These are phyloP conservation scores for Cynocephalus volans DNA, from an alignment of 2,113 vertebrate species.

Conservation along the genomic window DNA sequence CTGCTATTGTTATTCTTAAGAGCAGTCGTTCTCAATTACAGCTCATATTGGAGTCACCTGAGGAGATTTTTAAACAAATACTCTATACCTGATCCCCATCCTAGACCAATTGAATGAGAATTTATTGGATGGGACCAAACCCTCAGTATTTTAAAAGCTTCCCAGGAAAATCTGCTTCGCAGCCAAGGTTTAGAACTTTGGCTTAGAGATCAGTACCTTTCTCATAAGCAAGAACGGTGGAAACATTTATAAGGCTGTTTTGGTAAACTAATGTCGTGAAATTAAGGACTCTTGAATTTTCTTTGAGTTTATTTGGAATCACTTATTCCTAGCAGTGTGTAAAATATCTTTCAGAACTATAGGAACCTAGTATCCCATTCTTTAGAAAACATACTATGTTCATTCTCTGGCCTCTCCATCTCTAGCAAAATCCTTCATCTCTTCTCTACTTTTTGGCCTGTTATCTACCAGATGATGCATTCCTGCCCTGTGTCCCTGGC, in stretches of 20 bases:
- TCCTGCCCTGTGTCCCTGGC: not conserved
- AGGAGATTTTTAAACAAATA: not conserved
- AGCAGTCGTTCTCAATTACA: not conserved
- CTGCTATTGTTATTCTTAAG: not conserved
- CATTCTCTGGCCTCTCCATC: not conserved
- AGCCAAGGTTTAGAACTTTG: not conserved
- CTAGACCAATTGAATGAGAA: not conserved
- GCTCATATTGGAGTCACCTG: not conserved
- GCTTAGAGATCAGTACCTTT: not conserved
- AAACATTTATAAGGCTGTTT: not conserved
- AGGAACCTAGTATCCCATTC: not conserved
- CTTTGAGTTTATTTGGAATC: conserved; percentile 51
- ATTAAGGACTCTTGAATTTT: conserved; percentile 2
- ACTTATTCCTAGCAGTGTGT: not conserved
- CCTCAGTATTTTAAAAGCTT: conserved; percentile 33
- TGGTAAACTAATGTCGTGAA: not conserved
- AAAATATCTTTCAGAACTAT: not conserved
- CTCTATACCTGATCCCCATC: not conserved
- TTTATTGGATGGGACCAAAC: not conserved
- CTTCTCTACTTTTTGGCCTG: not conserved
- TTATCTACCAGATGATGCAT: not conserved
- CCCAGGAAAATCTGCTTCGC: not conserved
- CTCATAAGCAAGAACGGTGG: not conserved
- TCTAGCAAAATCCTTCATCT: not conserved
- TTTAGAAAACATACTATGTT: not conserved